Percentiles rank a stretch among this genome's conserved stretches.
Evolutionary conservation across 2,113 vertebrate species (phyloP).

Genomic region (Coptodon rendalli): DNA sequence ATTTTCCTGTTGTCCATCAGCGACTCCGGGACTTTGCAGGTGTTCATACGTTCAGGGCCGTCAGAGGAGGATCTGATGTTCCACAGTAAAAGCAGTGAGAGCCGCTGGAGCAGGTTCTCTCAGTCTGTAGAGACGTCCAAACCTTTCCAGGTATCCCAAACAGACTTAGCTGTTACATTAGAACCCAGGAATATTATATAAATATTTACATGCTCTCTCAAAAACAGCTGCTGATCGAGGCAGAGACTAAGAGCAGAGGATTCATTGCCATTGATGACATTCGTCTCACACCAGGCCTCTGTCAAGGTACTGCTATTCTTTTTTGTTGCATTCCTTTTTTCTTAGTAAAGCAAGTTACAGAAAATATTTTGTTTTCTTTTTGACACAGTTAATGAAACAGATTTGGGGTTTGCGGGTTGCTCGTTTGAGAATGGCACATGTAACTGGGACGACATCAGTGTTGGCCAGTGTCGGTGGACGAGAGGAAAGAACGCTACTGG

Average conservation of each 20-base stretch:
- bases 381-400: slow-evolving; percentile 40
- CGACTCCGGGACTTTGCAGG: slow-evolving; percentile 39
- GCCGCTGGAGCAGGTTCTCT: slow-evolving; percentile 55
- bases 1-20: slow-evolving; percentile 28
- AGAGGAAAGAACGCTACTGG: slow-evolving; percentile 44
- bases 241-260: slow-evolving; percentile 38
- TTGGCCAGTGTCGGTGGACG: slow-evolving; percentile 64
- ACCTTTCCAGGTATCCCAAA: slow-evolving; percentile 58
- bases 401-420: slow-evolving; percentile 55
- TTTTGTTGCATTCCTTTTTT: not conserved
- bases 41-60: slow-evolving; percentile 24
- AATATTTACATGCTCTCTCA: not conserved
- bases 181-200: not conserved
- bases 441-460: slow-evolving; percentile 63
- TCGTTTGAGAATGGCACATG: slow-evolving; percentile 68
- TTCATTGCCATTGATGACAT: slow-evolving; percentile 72
- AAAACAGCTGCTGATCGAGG: slow-evolving; percentile 64
- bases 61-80: slow-evolving; percentile 32
- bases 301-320: slow-evolving; percentile 46
- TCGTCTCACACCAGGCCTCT: slow-evolving; percentile 54
- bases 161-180: not conserved
- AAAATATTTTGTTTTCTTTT: not conserved
- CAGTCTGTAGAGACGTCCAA: slow-evolving; percentile 2
- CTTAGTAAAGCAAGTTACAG: not conserved
- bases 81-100: slow-evolving; percentile 19